These are phyloP conservation scores for Eupristina koningsbergeri DNA, from an alignment of 1,140 invertebrate genomes.

Conservation along the genomic window DNA sequence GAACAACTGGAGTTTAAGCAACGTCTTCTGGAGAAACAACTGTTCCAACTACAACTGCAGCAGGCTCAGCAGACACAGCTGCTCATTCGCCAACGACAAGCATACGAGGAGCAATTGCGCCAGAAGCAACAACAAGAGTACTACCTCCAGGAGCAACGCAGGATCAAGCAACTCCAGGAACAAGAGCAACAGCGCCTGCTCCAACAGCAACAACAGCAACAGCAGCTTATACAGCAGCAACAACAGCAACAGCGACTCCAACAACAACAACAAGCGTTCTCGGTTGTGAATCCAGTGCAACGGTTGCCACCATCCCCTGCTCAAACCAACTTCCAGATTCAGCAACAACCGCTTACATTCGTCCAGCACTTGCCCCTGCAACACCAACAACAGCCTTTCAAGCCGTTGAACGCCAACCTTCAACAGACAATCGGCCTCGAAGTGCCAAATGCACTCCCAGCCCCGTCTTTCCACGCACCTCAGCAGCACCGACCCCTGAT, in stretches of 20 bases:
- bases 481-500: conserved; percentile 60
- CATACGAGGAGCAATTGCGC: conserved; percentile 73
- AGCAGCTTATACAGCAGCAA: conserved; percentile 58
- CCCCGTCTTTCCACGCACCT: conserved; percentile 62
- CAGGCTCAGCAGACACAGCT: conserved; percentile 81
- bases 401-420: conserved; percentile 62
- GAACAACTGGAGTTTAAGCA: conserved; percentile 81
- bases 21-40: conserved; percentile 79
- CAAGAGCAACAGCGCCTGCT: conserved; percentile 60
- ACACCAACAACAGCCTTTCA: conserved; percentile 64
- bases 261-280: conserved; percentile 71
- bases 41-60: conserved; percentile 79
- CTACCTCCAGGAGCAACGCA: conserved; percentile 70
- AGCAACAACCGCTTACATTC: conserved; percentile 61
- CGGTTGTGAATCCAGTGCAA: conserved; percentile 57
- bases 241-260: conserved; percentile 68
- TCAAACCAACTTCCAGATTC: conserved; percentile 40
- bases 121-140: conserved; percentile 72
- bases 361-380: conserved; percentile 53
- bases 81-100: conserved; percentile 76
- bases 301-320: conserved; percentile 51
- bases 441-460: conserved; percentile 60
- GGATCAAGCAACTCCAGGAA: conserved; percentile 69
- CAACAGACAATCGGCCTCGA: conserved; percentile 70
- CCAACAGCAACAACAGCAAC: conserved; percentile 59